Evolutionary conservation across 1,140 invertebrate genomes (phyloP), one percentile per base, ranked within the genome.

Genomic region (Thaumetopoea pityocampa): DNA sequence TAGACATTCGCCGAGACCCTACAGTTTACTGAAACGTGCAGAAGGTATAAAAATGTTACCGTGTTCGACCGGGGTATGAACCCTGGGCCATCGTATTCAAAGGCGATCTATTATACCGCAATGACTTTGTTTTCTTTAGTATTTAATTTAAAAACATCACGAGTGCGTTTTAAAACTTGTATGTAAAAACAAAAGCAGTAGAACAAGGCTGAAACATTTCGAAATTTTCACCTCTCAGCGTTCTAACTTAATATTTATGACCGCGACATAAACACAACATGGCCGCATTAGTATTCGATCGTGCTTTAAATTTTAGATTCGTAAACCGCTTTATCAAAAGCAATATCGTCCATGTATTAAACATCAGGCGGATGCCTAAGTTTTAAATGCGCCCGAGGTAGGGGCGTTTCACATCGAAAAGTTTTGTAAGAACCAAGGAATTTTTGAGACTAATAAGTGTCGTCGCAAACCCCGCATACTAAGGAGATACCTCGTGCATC

Each of bases 381-480:
- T 73, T 82, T 73, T 58, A 74, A 79, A 73, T 70, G 63, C 67
- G 60, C 63, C 58, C 59, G 53, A 48, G 53, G 62, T 46, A 44
- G 42, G 55, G 54, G 61, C 51, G 61, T 67, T 78, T 72, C 64
- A 62, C 67, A 69, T 69, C 52, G 51, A 60, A 67, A 76, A 73
- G 60, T 68, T 72, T 60, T 56, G 51, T 58, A 58, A 56, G 59
- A 67, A 70, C 76, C 67, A 56, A 47, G 55, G 71, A 73, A 77
- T 80, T 79, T 82, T 80, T 83, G 62, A 78, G 74, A 74, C 79
- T 83, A 83, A 83, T 80, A 83, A 80, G 66, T 79, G 70, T 65
- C 59, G 68, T 62, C 32, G 56, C 63, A 46, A 55, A 60, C 42
- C 65, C 76, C 62, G 79, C 76, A 83, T 83, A 83, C 79, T 80